Base-by-base conservation (phyloP, 2,888 invertebrate species). In the Labia minor region DNA sequence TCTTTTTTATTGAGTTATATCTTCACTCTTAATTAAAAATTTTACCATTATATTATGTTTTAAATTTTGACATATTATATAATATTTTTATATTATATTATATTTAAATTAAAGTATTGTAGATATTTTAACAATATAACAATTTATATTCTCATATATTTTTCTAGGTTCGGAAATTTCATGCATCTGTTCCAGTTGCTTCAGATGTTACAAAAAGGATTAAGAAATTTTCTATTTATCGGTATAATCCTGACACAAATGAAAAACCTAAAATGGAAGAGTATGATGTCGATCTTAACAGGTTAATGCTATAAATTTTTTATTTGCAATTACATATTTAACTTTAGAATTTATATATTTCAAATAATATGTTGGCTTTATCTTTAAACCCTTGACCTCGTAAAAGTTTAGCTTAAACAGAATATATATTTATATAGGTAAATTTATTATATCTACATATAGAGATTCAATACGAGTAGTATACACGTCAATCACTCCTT, bases 211-310 rank as follows among this genome's bases (percentile, higher is more conserved):
- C 74, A 65, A 69, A 74, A n/a, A 81, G 85, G 69, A 78, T 88
- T 37, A 94, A 94, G 79, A 89, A 87, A 64, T 90, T 94, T 76
- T 84, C 88, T 3, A 83, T 84, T 11, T 84, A 83, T 73, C 76
- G 83, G 70, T 83, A 79, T 78, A 78, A 83, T 74, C 83, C 84
- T 1, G 81, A 81, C 62, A 77, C 77, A 61, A 74, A 78, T 8
- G 74, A 75, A 1, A 81, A 81, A 72, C 83, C 84, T 1, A 72
- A 74, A n/a, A 77, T 85, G 77, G 80, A 83, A 71, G 77, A 82
- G 16, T 89, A 83, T 76, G 80, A 81, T 69, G 79, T 89, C 4
- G 86, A 89, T 75, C 76, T 88, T 66, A 84, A 84, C 74, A 75
- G 79, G 76, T 68, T 8, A 67, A 66, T 16, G 33, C 11, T 11